Conservation (phyloP, 2,888 invertebrate species). For the Ornithoptera priamus region DNA sequence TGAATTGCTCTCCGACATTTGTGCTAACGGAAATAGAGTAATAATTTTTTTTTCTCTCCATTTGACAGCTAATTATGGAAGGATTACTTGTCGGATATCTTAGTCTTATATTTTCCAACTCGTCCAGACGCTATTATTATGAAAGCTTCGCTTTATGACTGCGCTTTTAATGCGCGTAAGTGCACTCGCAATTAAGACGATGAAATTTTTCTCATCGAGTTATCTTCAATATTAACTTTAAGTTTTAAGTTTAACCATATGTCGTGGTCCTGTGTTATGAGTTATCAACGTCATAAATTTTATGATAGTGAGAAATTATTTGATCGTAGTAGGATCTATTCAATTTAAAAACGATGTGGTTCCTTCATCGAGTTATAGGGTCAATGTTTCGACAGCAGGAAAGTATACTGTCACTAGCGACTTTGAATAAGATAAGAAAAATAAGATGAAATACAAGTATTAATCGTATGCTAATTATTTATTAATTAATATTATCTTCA, state of each 20-base stretch:
- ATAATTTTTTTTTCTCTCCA: neutral
- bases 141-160: conserved; percentile 1
- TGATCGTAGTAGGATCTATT: no score
- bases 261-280: conserved; percentile 2
- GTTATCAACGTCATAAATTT: neutral
- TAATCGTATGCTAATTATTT: no score
- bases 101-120: neutral
- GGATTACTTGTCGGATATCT: conserved; percentile 1
- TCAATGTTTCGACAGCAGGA: no score
- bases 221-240: conserved; percentile 13
- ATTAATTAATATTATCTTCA: no score
- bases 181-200: conserved; percentile 12
- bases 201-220: conserved; percentile 13
- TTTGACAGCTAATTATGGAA: neutral
- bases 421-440: no score
- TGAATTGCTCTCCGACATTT: neutral
- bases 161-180: conserved; percentile 2
- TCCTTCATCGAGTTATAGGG: no score
- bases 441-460: no score
- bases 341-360: no score
- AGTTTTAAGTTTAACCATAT: conserved; percentile 11
- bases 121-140: neutral
- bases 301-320: no score
- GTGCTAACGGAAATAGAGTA: neutral
- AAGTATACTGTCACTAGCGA: no score